Evolutionary conservation across 2,797 vertebrate genomes (phyloP), one percentile per base, ranked within the genome.

Genomic region (Phylloscopus collybita): DNA sequence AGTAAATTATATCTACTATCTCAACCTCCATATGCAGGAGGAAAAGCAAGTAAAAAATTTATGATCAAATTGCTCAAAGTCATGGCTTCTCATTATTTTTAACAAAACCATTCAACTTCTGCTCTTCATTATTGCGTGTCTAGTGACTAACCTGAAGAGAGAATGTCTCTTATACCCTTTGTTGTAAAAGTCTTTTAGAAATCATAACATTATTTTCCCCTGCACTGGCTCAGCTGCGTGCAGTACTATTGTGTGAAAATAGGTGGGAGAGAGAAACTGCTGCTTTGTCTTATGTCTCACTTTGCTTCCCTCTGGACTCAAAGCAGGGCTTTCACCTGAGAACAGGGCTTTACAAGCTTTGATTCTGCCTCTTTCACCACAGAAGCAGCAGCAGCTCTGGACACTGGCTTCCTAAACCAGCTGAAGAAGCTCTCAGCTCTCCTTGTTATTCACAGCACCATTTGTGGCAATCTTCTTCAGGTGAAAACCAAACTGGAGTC

Each of bases 1-100:
- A 88, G 60, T 87, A 94, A 95, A 90, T 92, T 71, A 89, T 54
- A 57, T 47, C 38, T 85, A 65, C 74, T 75, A 70, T 82, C 88
- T 59, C 62, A 90, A 50, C 45, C 51, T 81, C 38, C 45, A 86
- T 30, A 36, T 65, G 50, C 50, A 75, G 56, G 54, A 70, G 56
- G 54, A 83, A 83, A 45, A 90, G n/a, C n/a, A 79, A 81, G 53
- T 25, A 25, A 86, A 95, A 91, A 90, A 91, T 72, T 59, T 86
- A 75, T 79, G 13, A 91, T 54, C 16, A 29, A 70, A 88, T 90
- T 83, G 13, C 73, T 90, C 86, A 59, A 64, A 92, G 56, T 71
- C n/a, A 25, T 3, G 11, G 73, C 47, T 93, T 89, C 75, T 91
- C 47, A 38, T 91, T 93, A 57, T 81, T 92, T 92, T 88, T 76